Evolutionary conservation across 2,113 vertebrate genomes (phyloP), one percentile per base, ranked within the genome.

Genomic region (Callorhinus ursinus): DNA sequence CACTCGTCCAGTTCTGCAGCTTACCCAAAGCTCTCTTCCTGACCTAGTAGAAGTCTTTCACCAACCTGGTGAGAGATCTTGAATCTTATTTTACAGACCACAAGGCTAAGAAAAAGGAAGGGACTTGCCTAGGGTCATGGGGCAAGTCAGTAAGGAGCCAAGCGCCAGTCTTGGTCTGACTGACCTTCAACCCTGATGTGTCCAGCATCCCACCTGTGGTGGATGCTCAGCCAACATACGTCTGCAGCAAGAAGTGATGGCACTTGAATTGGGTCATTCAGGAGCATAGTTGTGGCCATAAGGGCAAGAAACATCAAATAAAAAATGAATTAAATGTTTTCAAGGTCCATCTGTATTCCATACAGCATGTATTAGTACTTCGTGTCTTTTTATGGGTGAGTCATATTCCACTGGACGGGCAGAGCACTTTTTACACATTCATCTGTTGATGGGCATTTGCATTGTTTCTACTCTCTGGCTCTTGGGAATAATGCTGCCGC

Each of bases 191-290:
- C 39, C 28, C 85, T 11, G 33, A 21, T 42, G 51, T 33, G 33
- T n/a, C 4, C 33, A 11, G 12, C 13, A 4, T 46, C 46, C 59
- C 4, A 0, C 33, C 4, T 4, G 1, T 1, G 46, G 8, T 57
- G 42, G 57, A 21, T 1, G 16, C 57, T 67, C 69, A 19, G 49
- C 7, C 46, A 46, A n/a, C 69, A 26, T 63, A 13, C 24, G 2
- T 91, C 67, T 55, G 46, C 53, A 28, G 69, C 4, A 28, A 16
- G 36, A 49, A 15, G 51, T 28, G 84, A 59, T 39, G 24, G 13
- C 53, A 3, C 10, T 49, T 59, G 8, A 15, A 3, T 57, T 12
- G 74, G 46, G 33, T 26, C n/a, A 53, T 26, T 53, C 2, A 36
- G 88, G 31, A 84, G 24, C 15, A 8, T 10, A 11, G 19, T 2